Conservation (phyloP, 2,113 vertebrate genomes). For the Chunga burmeisteri region DNA sequence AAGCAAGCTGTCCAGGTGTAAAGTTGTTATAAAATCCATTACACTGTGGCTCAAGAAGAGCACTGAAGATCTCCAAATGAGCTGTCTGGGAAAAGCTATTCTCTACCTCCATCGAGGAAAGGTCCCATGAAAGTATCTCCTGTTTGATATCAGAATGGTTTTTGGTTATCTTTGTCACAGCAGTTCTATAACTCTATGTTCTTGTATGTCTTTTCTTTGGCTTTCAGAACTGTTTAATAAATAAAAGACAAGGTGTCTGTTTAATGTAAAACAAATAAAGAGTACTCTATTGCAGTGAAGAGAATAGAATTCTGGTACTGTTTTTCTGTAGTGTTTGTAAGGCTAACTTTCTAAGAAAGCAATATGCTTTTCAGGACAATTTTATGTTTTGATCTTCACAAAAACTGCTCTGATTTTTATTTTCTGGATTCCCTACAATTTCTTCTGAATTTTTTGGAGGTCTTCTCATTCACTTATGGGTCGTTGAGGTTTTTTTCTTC, state of each 20-base stretch:
- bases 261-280: background rate
- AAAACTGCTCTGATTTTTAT: background rate
- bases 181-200: background rate
- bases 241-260: background rate
- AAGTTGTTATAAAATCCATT: background rate
- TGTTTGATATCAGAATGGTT: background rate
- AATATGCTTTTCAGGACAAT: background rate
- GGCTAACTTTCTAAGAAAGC: background rate
- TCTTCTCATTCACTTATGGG: background rate
- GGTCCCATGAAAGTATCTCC: background rate
- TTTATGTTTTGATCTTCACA: background rate
- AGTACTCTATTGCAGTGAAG: background rate
- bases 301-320: background rate
- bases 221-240: background rate
- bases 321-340: background rate
- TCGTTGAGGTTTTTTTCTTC: background rate
- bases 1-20: conserved; percentile 9
- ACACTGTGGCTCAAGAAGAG: background rate
- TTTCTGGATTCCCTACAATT: background rate
- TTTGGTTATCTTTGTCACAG: background rate
- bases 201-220: background rate
- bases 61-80: background rate
- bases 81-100: background rate
- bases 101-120: background rate
- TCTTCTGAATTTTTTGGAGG: background rate